phyloP scores from a whole-genome alignment of 2,797 vertebrate genomes.

The Cyprinodon diabolis region DNA sequence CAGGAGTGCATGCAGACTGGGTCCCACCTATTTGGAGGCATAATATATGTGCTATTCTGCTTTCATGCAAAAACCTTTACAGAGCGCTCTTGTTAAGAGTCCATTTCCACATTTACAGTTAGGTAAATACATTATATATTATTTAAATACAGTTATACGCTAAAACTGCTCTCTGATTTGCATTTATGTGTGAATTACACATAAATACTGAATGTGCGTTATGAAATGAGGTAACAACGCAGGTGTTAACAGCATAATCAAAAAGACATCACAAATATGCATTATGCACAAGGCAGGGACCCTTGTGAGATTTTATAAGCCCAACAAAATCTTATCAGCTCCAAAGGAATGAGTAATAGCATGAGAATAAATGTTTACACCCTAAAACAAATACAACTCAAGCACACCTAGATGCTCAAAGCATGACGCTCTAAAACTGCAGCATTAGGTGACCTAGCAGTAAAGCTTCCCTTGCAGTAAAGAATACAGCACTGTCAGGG shows the following conservation, averaged over 20 bases:
- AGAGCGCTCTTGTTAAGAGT: background rate
- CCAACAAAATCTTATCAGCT: background rate
- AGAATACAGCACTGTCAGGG: slow-evolving; percentile 12
- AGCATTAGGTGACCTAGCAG: background rate
- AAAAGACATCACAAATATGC: background rate
- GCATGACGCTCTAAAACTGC: background rate
- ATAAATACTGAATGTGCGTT: background rate
- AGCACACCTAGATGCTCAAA: background rate
- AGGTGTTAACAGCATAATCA: background rate
- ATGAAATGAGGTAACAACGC: background rate
- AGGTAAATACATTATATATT: background rate
- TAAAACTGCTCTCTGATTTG: background rate
- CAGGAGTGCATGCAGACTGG: slow-evolving; percentile 12
- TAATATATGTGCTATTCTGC: background rate
- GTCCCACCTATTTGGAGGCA: slow-evolving; percentile 12
- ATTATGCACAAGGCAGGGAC: background rate
- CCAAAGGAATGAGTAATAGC: background rate
- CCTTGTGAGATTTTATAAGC: background rate
- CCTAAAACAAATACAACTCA: background rate
- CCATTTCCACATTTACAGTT: background rate
- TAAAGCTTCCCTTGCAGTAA: background rate
- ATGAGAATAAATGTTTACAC: too few relatives aligned
- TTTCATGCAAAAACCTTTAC: background rate
- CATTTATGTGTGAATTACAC: background rate
- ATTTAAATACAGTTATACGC: too few relatives aligned